Evolutionary conservation across 2,888 invertebrate genomes (phyloP).

Genomic region (Idaea aversata): DNA sequence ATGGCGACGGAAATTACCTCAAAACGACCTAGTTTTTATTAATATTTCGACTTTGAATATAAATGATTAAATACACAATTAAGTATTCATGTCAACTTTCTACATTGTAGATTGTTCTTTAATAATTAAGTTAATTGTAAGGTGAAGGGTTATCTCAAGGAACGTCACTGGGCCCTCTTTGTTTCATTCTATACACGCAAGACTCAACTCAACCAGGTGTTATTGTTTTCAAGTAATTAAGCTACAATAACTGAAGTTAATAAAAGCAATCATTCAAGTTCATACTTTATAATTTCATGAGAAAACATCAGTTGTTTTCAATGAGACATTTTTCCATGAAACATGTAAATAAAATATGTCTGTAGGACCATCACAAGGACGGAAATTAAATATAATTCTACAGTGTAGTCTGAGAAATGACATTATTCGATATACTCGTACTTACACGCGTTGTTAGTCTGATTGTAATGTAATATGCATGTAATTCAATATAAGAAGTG

Average conservation of each 20-base stretch:
- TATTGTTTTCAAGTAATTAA: not conserved
- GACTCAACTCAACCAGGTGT: not conserved
- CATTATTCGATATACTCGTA: not conserved
- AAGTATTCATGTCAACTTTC: not conserved
- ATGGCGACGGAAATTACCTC: not conserved
- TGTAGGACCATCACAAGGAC: not conserved
- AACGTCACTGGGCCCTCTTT: not conserved
- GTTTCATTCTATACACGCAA: not conserved
- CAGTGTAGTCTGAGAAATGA: not conserved
- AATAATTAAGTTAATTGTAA: not conserved
- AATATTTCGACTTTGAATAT: not conserved
- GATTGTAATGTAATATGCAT: constrained; percentile 1
- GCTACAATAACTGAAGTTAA: not conserved
- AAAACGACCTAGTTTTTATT: not conserved
- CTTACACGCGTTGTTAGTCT: not conserved
- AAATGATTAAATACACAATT: not conserved
- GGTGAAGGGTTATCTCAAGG: not conserved
- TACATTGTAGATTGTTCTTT: not conserved
- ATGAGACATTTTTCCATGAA: not conserved
- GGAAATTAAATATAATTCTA: not conserved
- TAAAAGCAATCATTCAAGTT: not conserved
- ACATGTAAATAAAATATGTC: not conserved
- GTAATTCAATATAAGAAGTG: not conserved
- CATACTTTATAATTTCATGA: not conserved
- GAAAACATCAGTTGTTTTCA: not conserved